Base-by-base conservation (phyloP, 2,888 invertebrate species). In the Argyra leucocephala region DNA sequence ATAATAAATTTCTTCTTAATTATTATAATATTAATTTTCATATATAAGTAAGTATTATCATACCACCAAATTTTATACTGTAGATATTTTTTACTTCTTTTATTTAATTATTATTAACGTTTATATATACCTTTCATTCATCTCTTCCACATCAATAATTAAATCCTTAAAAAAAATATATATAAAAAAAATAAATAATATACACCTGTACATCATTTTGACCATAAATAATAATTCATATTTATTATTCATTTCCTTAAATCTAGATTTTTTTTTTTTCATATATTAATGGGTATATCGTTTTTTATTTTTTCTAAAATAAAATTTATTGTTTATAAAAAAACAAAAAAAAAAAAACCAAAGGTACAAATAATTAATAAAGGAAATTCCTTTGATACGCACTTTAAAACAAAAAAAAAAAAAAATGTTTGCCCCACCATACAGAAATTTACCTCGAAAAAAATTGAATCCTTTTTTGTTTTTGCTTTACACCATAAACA, bases 381-480 rank as follows among this genome's bases (percentile, higher is more conserved):
- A 48, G 48, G 48, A 48, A 48, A 48, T 48, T 12, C 48, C 48
- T 48, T 48, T 48, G 48, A 48, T 48, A 48, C 48, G 48, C 48
- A 48, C 15, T 48, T 48, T 48, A 48, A 48, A 48, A 48, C 48
- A 18, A 48, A 6, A 6, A 4, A 4, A 31, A 31, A 31, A 6
- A 31, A 6, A 12, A 31, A 31, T 2, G 31, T 31, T 2, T 2
- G 26, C 7, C 7, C 7, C 4, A 26, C 7, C 26, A 26, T n/a
- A 7, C 26, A 26, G 7, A 26, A 31, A 7, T 31, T 3, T 31
- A 1, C 3, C 12, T 4, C 31, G 2, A 7, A 1, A 2, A 31
- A 31, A 6, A 12, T 4, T 7, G 5, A 6, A 31, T 31, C 7
- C 31, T 31, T 6, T 9, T 31, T 2, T 7, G 9, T 31, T 6